Base-by-base conservation (phyloP, 1,140 invertebrate species). In the Drosophila ananassae region DNA sequence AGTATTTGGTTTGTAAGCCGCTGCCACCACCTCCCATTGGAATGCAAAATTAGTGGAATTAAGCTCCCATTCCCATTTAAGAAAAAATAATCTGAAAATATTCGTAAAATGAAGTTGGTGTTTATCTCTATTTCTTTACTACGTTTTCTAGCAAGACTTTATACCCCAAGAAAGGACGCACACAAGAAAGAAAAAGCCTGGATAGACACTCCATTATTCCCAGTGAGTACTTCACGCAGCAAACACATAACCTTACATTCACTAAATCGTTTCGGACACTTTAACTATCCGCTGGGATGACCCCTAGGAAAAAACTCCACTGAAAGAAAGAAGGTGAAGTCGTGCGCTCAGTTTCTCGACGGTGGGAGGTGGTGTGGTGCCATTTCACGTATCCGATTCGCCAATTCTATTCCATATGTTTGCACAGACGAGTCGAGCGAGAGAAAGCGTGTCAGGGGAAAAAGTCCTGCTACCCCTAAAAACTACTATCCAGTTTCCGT, bases 211-310 rank as follows among this genome's bases (percentile, higher is more conserved):
- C 50, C 54, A 75, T 75, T 75, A 75, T 75, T 75, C 72, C 53
- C 60, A 39, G 47, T 22, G 54, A 77, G 64, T 62, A 63, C 41
- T 75, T 60, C 72, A 59, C 54, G 73, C 62, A 68, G 62, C 61
- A 75, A 67, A 67, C 59, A 75, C 72, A 75, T 58, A 71, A 57
- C 67, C 60, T 34, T 55, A n/a, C 71, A 58, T 48, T 60, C 67
- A 73, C 74, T 77, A 77, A 77, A 77, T 77, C 74, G 74, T 77
- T 77, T 76, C 51, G 74, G 73, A 77, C 73, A 77, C 74, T 77
- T 77, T 71, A 77, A 69, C 74, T 57, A 76, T 77, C 63, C 73
- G 52, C 37, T 24, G 72, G 72, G 60, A 53, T 75, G 54, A 66
- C 71, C 71, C 59, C 60, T 34, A 4, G 34, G 34, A 39, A 34